Conservation (phyloP, 2,113 vertebrate genomes). For the Ramphastos sulfuratus region DNA sequence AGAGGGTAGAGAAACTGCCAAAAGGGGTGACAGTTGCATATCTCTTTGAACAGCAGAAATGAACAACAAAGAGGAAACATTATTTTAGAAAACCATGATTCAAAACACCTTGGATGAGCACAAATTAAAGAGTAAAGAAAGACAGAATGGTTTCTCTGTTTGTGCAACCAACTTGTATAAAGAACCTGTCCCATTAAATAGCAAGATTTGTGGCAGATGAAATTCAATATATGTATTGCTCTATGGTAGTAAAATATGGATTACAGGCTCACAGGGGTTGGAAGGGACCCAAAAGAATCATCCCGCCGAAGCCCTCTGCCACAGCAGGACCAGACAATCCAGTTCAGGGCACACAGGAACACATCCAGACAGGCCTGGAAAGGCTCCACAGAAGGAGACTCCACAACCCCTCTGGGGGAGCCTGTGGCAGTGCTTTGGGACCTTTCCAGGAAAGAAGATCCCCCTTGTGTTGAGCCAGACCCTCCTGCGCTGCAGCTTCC, state of each 20-base stretch:
- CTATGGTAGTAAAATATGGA: not conserved
- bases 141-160: not conserved
- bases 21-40: fast-evolving
- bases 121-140: not conserved
- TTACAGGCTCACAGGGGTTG: no score
- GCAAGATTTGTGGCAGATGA: not conserved
- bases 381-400: no score
- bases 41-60: not conserved
- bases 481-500: no score
- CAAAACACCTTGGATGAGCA: not conserved
- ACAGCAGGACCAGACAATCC: no score
- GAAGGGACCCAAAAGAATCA: no score
- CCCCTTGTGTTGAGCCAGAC: no score
- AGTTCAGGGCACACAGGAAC: no score
- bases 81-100: not conserved
- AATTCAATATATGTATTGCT: not conserved
- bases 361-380: no score
- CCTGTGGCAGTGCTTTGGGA: no score
- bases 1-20: not conserved
- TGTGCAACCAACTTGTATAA: not conserved
- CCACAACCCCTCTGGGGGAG: no score
- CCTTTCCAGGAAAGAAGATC: no score
- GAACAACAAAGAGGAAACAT: not conserved
- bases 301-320: no score
- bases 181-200: not conserved